These are phyloP conservation scores for Achatina immaculata DNA, from an alignment of 1,140 invertebrate genomes.

Conservation along the genomic window DNA sequence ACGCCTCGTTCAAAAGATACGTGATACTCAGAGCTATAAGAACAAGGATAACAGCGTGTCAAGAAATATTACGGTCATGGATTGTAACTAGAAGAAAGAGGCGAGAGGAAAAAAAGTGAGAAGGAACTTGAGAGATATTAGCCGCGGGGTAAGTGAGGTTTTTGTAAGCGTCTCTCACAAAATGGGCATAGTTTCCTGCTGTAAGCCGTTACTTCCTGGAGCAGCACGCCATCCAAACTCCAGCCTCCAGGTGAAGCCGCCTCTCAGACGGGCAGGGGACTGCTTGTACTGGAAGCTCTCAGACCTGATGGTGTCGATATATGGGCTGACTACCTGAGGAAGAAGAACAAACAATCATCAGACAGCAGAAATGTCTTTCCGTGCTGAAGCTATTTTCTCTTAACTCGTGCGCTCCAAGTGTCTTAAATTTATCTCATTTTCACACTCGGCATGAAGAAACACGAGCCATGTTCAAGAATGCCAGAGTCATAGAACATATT, in stretches of 20 bases:
- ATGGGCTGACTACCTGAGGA: slow-evolving; percentile 80
- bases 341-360: background rate
- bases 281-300: slow-evolving; percentile 82
- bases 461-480: no score
- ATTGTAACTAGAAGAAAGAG: background rate
- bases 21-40: background rate
- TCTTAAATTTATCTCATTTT: no score
- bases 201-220: background rate
- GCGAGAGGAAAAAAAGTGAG: background rate
- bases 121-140: background rate
- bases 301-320: slow-evolving; percentile 97
- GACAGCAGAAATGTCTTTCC: background rate
- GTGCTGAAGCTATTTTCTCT: background rate
- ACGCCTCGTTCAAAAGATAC: slow-evolving; percentile 11
- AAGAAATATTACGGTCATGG: slow-evolving; percentile 11
- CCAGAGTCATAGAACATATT: no score
- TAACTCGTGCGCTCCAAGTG: no score
- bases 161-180: slow-evolving; percentile 23
- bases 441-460: no score
- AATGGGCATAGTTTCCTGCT: slow-evolving; percentile 32
- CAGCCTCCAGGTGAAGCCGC: slow-evolving; percentile 48
- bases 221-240: slow-evolving; percentile 49
- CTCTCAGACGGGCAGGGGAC: slow-evolving; percentile 42
- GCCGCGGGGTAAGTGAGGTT: background rate
- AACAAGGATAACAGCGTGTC: background rate